phyloP scores from a whole-genome alignment of 2,113 vertebrate species.

The Promerops cafer region DNA sequence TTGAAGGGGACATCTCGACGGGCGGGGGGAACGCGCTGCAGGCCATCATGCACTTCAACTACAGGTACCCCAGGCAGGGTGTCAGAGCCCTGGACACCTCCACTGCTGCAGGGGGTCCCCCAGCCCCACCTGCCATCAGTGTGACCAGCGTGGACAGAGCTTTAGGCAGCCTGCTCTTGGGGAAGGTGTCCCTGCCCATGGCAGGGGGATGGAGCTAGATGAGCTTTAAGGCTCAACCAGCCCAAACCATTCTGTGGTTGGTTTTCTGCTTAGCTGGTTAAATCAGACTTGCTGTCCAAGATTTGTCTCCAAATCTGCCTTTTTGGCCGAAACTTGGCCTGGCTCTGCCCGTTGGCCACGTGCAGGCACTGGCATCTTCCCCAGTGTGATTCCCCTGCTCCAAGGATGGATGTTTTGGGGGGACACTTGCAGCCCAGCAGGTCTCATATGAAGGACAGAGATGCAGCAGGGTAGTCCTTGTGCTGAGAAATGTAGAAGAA shows the following conservation, averaged over 20 bases:
- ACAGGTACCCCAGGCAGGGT: slow-evolving; percentile 75
- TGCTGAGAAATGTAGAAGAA: background rate
- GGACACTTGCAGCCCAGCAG: background rate
- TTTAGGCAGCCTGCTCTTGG: background rate
- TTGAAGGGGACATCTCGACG: slow-evolving; percentile 93
- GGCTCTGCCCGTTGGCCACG: accelerated
- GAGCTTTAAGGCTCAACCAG: background rate
- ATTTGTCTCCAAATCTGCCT: background rate
- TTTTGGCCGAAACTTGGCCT: background rate
- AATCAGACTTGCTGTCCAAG: background rate
- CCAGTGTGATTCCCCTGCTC: background rate
- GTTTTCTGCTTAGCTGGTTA: background rate
- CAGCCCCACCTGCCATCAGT: accelerated
- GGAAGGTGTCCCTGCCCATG: background rate
- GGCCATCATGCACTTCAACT: slow-evolving; percentile 98
- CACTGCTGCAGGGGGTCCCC: background rate
- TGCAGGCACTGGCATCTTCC: background rate
- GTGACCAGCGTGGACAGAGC: accelerated
- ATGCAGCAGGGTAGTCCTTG: background rate
- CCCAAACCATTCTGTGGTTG: background rate
- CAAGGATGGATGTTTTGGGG: background rate
- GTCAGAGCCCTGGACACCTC: accelerated
- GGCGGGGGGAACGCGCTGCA: slow-evolving; percentile 92
- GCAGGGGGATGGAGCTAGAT: background rate
- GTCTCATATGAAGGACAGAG: background rate